Base-by-base conservation (phyloP, 2,797 vertebrate species). In the Coracias cyanogaster region DNA sequence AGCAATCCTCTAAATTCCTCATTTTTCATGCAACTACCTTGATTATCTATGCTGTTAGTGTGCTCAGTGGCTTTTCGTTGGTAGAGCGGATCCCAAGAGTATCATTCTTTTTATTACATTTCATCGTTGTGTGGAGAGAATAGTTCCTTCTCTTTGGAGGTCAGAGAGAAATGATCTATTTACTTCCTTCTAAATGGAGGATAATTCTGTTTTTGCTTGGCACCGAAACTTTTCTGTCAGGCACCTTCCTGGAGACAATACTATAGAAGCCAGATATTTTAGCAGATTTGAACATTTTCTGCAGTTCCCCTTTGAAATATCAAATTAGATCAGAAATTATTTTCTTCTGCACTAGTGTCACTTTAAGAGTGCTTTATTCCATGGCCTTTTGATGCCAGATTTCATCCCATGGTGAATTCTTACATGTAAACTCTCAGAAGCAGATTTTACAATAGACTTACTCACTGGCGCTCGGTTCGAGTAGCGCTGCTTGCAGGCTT, bases 1-100 rank as follows among this genome's bases (percentile, higher is more conserved):
- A 93, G 88, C 93, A 97, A 97, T 91, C 72, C 69, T 96, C 93
- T 89, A 95, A 88, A 94, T 94, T 95, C 88, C 74, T 85, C 31
- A 93, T 97, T 96, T 96, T 89, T 95, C 66, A 72, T 91, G 80
- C 86, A 96, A 80, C 58, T 94, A 16, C 93, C 82, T 94, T 96
- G 92, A 94, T 97, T 96, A 93, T 96, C 87, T 96, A 83, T 91
- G 71, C 83, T 86, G 73, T 78, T 93, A 69, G 82, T 82, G 46
- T 64, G 41, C 86, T 96, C 90, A 66, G 93, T 93, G 65, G 74
- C 82, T 93, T 90, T 97, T 91, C 74, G 45, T 94, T 90, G 82
- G 89, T 67, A 83, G 84, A 93, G 81, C 1, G 6, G 74, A 90
- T 94, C 74, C 79, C 84, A 15, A 72, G 90, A 48, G 90, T 86